phyloP scores from a whole-genome alignment of 2,888 invertebrate genomes.

The Thelaira solivaga region DNA sequence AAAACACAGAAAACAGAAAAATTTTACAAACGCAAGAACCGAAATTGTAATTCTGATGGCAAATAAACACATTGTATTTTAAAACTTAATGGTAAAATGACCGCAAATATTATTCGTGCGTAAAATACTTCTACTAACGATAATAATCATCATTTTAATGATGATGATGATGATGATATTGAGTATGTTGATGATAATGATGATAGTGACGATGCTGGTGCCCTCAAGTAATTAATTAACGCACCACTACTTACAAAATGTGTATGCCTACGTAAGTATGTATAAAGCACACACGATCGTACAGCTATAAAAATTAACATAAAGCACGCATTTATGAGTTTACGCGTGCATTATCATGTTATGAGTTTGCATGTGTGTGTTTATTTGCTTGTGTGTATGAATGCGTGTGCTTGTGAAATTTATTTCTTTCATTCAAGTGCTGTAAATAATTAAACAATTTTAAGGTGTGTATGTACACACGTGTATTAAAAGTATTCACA shows the following conservation, averaged over 20 bases:
- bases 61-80: constrained; percentile 61
- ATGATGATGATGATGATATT: constrained; percentile 9
- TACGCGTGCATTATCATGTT: not conserved
- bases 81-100: constrained; percentile 50
- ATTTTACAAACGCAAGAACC: constrained; percentile 19
- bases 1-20: not conserved
- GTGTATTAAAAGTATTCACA: not conserved
- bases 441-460: constrained; percentile 28
- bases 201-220: constrained; percentile 64
- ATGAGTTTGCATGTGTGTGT: no score
- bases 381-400: no score
- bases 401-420: not conserved
- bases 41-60: constrained; percentile 53
- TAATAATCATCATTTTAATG: constrained; percentile 8
- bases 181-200: constrained; percentile 10
- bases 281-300: no score
- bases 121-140: constrained; percentile 84
- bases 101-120: constrained; percentile 83
- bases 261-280: constrained; percentile 1
- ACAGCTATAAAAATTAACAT: not conserved
- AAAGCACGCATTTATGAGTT: not conserved
- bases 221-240: constrained; percentile 70
- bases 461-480: constrained; percentile 24
- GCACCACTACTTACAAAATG: constrained; percentile 59
- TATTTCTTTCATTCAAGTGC: not conserved